Evolutionary conservation across 1,140 invertebrate genomes (phyloP), one percentile per base, ranked within the genome.

Genomic region (Cyphomyrmex costatus): DNA sequence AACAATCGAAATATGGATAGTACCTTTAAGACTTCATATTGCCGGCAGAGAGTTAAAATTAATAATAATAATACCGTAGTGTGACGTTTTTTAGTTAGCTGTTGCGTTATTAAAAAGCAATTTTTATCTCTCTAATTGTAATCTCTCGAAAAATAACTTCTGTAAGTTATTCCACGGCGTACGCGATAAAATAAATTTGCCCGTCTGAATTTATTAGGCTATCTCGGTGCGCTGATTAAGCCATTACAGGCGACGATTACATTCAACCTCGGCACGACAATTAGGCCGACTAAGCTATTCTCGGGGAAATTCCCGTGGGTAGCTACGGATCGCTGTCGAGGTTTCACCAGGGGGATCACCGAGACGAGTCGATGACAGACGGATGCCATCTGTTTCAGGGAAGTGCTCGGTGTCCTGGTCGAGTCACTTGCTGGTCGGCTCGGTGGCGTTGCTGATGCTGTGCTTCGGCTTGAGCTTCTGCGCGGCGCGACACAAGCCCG

Each of bases 321-420:
- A 24, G 14, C 14, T 33, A 53, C 42, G 53, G 21, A 16, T 0
- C 51, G 53, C 27, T 42, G 21, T 33, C 49, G 46, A 58, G 74
- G n/a, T 49, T 51, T 51, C 77, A 14, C 42, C 10, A 33, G 42
- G 33, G 24, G 33, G n/a, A 66, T 24, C 19, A 16, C 14, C 46
- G 51, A 71, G 61, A 68, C 33, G 27, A 83, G 78, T 70, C 68
- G 42, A 83, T 89, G 68, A 88, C 66, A 61, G 46, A 86, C 74
- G 63, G 77, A 70, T 86, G 68, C 76, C 49, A 65, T 89, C 58
- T 89, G 91, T 95, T 95, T 80, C 95, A 97, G 96, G 96, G 66
- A 96, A 95, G 51, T 97, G 96, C 89, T 95, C 96, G 79, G 92
- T 97, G 76, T 96, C 96, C 56, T 97, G 96, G 96, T 96, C 96